Evolutionary conservation across 2,888 invertebrate genomes (phyloP).

Genomic region (Mesochorus sp.): DNA sequence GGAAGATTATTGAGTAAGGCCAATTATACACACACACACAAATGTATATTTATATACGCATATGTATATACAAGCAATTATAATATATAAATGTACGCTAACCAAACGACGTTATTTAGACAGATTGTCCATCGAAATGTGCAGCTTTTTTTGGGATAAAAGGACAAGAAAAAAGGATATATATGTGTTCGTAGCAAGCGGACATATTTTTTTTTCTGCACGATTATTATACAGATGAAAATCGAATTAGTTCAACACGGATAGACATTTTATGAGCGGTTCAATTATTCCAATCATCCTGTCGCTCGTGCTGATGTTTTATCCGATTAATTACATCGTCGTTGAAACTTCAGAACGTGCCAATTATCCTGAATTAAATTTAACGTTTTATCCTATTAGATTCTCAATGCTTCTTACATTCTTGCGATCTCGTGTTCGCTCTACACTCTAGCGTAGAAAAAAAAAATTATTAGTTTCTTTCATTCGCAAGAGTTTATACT

Average conservation of each 20-base stretch:
- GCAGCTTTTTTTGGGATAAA: not conserved
- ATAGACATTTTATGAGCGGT: constrained; percentile 1
- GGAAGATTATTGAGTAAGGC: constrained; percentile 56
- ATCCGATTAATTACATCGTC: constrained; percentile 6
- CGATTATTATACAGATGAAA: not conserved
- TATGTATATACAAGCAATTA: not conserved
- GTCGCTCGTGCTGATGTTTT: not conserved
- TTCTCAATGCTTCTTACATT: no score
- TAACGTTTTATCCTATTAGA: not conserved
- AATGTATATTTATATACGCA: not conserved
- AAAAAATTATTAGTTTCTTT: no score
- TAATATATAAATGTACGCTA: not conserved
- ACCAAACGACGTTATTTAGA: not conserved
- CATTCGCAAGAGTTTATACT: no score
- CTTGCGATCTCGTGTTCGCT: no score
- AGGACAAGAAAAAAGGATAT: not conserved
- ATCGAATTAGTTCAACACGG: not conserved
- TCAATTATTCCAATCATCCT: constrained; percentile 15
- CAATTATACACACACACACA: no score
- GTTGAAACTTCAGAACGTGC: no score
- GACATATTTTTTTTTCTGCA: not conserved
- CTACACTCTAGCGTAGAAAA: no score
- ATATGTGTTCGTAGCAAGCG: not conserved
- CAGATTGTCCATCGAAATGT: constrained; percentile 17
- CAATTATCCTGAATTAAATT: constrained; percentile 3